Conservation (phyloP, 2,888 invertebrate species). For the Eumerus sabulonum region DNA sequence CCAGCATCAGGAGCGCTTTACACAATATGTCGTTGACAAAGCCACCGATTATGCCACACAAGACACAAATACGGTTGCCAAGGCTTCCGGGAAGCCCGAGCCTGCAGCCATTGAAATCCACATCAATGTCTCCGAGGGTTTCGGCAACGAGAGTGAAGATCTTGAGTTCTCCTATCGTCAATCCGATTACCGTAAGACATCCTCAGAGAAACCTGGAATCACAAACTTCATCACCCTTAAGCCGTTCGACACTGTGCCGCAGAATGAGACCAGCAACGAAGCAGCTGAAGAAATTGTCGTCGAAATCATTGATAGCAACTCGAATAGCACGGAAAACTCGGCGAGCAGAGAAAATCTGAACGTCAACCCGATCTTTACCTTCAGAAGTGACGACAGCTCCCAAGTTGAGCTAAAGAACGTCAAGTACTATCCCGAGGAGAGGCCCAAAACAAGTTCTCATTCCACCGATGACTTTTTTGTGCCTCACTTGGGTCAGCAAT, state of each 20-base stretch:
- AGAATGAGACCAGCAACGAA: constrained; percentile 69
- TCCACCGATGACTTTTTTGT: constrained; percentile 75
- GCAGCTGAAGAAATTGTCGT: constrained; percentile 77
- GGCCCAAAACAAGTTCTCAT: constrained; percentile 69
- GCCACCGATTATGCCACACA: constrained; percentile 74
- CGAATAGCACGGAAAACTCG: constrained; percentile 73
- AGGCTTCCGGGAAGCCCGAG: constrained; percentile 73
- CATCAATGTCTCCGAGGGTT: constrained; percentile 77
- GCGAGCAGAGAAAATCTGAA: constrained; percentile 70
- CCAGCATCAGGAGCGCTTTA: constrained; percentile 74
- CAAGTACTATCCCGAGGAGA: constrained; percentile 68
- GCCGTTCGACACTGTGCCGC: constrained; percentile 33
- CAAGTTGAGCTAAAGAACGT: constrained; percentile 69
- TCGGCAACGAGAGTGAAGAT: constrained; percentile 76
- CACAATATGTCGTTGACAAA: constrained; percentile 76
- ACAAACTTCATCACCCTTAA: constrained; percentile 56
- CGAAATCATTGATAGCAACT: constrained; percentile 75
- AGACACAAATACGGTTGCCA: constrained; percentile 70
- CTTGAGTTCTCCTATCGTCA: constrained; percentile 77
- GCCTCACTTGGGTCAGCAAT: constrained; percentile 73
- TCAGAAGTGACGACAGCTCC: constrained; percentile 70
- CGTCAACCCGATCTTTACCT: constrained; percentile 72
- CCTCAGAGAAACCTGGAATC: constrained; percentile 36
- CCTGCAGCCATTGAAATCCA: constrained; percentile 78
- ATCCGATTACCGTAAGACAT: constrained; percentile 66